These are phyloP conservation scores for Sarcophaga rosellei DNA, from an alignment of 2,888 invertebrate genomes.

Conservation along the genomic window DNA sequence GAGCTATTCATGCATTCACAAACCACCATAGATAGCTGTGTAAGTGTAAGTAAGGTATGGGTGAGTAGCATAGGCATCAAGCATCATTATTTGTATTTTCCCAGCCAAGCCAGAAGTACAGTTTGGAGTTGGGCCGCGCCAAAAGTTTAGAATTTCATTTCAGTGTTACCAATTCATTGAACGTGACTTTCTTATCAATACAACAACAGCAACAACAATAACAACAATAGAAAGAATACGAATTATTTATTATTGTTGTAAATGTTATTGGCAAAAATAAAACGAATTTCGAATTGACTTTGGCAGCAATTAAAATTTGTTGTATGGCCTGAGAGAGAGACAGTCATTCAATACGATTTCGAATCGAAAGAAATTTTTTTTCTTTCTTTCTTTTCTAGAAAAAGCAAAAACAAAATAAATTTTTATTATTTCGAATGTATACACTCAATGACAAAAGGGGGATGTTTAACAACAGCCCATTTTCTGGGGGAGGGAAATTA, in stretches of 20 bases:
- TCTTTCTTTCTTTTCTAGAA: no score
- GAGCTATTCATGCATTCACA: constrained; percentile 12
- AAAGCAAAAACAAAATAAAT: neutral
- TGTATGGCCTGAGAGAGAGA: constrained; percentile 15
- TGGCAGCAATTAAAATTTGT: constrained; percentile 68
- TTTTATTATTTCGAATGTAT: no score
- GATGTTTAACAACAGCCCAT: constrained; percentile 10
- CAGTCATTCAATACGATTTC: no score
- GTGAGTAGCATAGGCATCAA: constrained; percentile 19
- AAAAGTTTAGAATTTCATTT: neutral
- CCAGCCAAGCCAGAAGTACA: neutral
- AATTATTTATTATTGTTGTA: no score
- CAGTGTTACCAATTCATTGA: constrained; percentile 69
- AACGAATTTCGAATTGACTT: constrained; percentile 54
- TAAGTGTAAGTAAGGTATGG: no score
- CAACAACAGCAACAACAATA: constrained; percentile 29
- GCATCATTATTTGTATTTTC: constrained; percentile 52
- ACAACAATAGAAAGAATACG: neutral
- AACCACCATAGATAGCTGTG: no score
- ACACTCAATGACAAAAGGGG: constrained; percentile 12
- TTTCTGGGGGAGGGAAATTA: constrained; percentile 25
- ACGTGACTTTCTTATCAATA: constrained; percentile 79
- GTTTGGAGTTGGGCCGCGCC: neutral
- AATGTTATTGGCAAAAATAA: constrained; percentile 39
- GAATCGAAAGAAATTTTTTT: no score